Conservation (phyloP, 2,888 invertebrate genomes). For the Calameuta pallipes region DNA sequence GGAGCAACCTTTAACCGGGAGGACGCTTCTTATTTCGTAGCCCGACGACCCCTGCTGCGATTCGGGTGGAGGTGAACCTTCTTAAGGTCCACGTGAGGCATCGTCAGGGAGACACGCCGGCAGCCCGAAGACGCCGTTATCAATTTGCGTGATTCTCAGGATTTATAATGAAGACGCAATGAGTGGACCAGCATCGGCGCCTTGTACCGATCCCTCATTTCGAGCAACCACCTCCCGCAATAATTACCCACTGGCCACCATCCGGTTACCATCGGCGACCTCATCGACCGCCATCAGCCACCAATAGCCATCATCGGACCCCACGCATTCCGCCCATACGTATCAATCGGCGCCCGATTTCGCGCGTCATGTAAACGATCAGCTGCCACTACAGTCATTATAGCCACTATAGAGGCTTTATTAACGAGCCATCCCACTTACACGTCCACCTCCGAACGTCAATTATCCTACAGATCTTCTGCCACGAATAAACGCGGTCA, state of each 20-base stretch:
- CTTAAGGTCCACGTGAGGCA: constrained; percentile 1
- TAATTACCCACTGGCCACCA: neutral
- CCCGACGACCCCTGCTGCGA: constrained; percentile 28
- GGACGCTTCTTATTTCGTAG: constrained; percentile 41
- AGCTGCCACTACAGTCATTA: neutral
- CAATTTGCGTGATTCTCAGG: constrained; percentile 61
- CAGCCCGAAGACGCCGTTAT: constrained; percentile 52
- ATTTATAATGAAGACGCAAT: constrained; percentile 63
- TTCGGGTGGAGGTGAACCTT: constrained; percentile 49
- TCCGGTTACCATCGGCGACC: constrained; percentile 1
- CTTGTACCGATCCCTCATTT: constrained; percentile 6
- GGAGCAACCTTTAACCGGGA: constrained; percentile 13
- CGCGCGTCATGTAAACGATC: constrained; percentile 24
- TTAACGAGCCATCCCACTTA: neutral
- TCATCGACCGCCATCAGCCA: neutral
- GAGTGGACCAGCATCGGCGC: constrained; percentile 38
- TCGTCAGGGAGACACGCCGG: constrained; percentile 7
- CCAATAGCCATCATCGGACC: constrained; percentile 13
- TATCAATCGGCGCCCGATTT: constrained; percentile 31
- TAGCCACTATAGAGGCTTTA: neutral
- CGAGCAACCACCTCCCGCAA: neutral
- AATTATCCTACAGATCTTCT: neutral
- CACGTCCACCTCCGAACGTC: neutral
- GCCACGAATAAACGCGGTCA: neutral
- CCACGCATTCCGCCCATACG: constrained; percentile 26